Base-by-base conservation (phyloP, 2,888 invertebrate genomes). In the Nymphalis urticae region DNA sequence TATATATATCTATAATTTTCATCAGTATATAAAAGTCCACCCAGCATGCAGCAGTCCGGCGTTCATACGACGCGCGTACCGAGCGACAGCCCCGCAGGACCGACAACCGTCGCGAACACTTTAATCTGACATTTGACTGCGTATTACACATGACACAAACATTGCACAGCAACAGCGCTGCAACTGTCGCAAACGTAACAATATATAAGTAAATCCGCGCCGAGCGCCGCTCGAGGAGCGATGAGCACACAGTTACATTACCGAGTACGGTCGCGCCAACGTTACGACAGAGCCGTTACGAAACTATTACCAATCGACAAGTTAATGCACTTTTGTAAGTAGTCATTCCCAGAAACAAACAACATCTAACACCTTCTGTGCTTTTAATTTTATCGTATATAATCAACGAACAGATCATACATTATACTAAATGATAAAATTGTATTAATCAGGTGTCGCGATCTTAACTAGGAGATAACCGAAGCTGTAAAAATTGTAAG, bases 231-330 rank as follows among this genome's bases (percentile, higher is more conserved):
- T 53, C 9, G 59, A 17, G 59, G 21, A 13, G 27, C 51, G 50
- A 47, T 58, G 65, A 60, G 47, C 60, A 53, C 53, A 47, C 47
- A 17, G 56, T 16, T 19, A 19, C 2, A 7, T 17, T 50, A n/a
- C 7, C 36, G 32, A 42, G 42, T 13, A 42, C 36, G 27, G 10
- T 50, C 19, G 54, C 48, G 50, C 32, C 47, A 53, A 47, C 51
- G n/a, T 60, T 60, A 59, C 60, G 59, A 66, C 54, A 64, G 65
- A 59, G 47, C 61, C 50, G 24, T 66, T 66, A 60, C 66, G 66
- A 60, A 48, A 66, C 42, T n/a, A 51, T 60, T 50, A 32, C 51
- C 48, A 51, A 59, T 50, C 65, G 58, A 58, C 58, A 58, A 65
- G 58, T 59, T 32, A 64, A 64, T 64, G 64, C 64, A 21, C 58